These are phyloP conservation scores for Eulemur albifrons DNA, from an alignment of 2,797 vertebrate species.

Conservation along the genomic window DNA sequence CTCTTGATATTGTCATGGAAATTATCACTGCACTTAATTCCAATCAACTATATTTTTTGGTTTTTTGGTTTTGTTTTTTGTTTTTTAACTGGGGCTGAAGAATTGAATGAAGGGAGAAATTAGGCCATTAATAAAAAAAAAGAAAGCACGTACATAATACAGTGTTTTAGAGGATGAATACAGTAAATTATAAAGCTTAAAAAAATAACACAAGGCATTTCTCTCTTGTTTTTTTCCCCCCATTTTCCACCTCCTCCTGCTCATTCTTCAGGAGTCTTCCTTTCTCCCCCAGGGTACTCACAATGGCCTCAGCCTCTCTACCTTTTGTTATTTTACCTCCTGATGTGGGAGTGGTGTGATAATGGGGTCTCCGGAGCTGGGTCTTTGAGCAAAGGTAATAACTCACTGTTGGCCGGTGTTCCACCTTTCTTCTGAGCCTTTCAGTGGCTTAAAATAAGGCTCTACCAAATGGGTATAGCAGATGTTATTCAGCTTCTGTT, in stretches of 20 bases:
- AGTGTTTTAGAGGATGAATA: constrained; percentile 49
- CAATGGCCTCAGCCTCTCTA: background rate
- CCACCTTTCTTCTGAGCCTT: background rate
- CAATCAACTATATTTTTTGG: background rate
- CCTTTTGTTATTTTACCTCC: background rate
- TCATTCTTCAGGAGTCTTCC: background rate
- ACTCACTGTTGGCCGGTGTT: background rate
- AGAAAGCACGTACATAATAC: background rate
- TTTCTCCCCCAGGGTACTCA: background rate
- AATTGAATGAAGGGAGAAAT: constrained; percentile 48
- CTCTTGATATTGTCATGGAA: constrained; percentile 53
- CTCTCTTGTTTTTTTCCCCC: background rate
- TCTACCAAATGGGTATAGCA: background rate
- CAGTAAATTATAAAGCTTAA: constrained; percentile 31
- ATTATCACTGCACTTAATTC: background rate
- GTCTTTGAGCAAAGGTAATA: background rate
- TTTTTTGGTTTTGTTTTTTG: background rate
- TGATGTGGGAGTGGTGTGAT: background rate
- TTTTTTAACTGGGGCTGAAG: background rate
- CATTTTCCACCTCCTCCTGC: background rate
- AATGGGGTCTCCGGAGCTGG: background rate
- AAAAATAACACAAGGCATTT: background rate
- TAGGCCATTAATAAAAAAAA: background rate
- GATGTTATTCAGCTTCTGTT: background rate
- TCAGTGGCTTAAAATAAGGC: background rate